Conservation (phyloP, 2,888 invertebrate species). For the Ochropleura leucogaster region DNA sequence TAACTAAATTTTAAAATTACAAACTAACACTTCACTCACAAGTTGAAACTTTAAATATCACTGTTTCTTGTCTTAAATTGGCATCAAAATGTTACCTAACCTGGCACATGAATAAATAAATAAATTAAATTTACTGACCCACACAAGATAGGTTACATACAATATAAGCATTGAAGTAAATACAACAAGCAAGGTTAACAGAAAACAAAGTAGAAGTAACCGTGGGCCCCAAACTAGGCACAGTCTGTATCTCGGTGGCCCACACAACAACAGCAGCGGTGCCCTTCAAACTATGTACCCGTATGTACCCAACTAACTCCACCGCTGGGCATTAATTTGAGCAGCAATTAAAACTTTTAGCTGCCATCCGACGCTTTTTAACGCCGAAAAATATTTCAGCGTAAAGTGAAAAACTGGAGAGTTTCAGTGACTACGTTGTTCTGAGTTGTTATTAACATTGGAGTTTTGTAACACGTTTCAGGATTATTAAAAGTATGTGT, state of each 20-base stretch:
- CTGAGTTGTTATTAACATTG: slow-evolving; percentile 27
- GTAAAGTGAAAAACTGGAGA: slow-evolving; percentile 50
- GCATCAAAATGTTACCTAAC: neutral
- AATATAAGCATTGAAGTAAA: too few species aligned
- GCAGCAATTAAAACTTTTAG: slow-evolving; percentile 84
- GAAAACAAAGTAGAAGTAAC: too few species aligned
- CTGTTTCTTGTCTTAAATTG: neutral
- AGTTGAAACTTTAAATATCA: too few species aligned
- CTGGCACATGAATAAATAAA: too few species aligned
- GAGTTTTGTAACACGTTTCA: slow-evolving; percentile 13
- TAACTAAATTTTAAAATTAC: too few species aligned
- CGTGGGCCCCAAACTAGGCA: too few species aligned
- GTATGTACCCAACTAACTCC: slow-evolving; percentile 41
- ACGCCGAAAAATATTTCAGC: slow-evolving; percentile 70
- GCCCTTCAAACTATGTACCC: neutral
- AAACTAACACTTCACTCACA: too few species aligned
- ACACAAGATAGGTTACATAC: too few species aligned
- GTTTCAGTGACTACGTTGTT: slow-evolving; percentile 36
- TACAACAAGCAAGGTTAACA: too few species aligned
- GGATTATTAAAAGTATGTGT: slow-evolving; percentile 30
- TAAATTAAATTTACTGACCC: too few species aligned
- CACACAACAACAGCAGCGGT: too few species aligned
- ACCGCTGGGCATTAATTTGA: slow-evolving; percentile 80
- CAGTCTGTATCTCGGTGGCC: too few species aligned
- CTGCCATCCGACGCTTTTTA: slow-evolving; percentile 74